These are phyloP conservation scores for Dissostichus mawsoni DNA, from an alignment of 2,113 vertebrate genomes.

Conservation along the genomic window DNA sequence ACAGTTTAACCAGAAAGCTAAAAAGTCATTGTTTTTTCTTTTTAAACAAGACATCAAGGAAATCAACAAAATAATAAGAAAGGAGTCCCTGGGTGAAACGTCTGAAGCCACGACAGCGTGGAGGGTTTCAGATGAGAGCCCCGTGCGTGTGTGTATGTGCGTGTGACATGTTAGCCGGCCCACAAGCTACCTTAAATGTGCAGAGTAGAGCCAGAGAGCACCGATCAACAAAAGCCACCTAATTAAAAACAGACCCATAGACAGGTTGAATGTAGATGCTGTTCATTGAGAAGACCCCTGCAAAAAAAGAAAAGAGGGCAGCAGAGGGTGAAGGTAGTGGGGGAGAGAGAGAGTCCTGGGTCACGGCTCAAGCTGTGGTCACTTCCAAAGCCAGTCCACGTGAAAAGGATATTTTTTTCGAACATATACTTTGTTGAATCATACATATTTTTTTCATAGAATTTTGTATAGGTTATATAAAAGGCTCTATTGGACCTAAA, in stretches of 20 bases:
- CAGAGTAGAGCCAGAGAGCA: conserved; percentile 63
- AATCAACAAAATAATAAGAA: conserved; percentile 52
- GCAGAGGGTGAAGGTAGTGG: conserved; percentile 37
- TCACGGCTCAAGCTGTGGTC: conserved; percentile 13
- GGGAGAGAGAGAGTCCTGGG: conserved; percentile 36
- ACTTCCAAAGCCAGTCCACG: conserved; percentile 34
- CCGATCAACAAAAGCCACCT: conserved; percentile 56
- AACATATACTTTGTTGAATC: conserved; percentile 71
- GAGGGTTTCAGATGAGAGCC: neutral
- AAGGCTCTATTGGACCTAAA: conserved; percentile 78
- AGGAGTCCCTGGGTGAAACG: conserved; percentile 58
- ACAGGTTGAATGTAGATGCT: conserved; percentile 39
- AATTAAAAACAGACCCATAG: conserved; percentile 40
- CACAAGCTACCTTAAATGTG: conserved; percentile 51
- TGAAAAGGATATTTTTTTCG: conserved; percentile 49
- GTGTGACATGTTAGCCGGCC: conserved; percentile 31
- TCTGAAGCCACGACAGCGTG: conserved; percentile 55
- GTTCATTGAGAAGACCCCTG: conserved; percentile 44
- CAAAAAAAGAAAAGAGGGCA: neutral
- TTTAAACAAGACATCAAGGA: conserved; percentile 42
- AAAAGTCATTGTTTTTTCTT: conserved; percentile 59
- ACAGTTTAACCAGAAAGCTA: conserved; percentile 73
- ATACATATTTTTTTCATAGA: conserved; percentile 71
- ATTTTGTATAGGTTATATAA: conserved; percentile 80
- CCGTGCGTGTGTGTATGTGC: neutral